A percentile compares a stretch with the other conserved stretches of the same genome.
Conservation (phyloP, 2,797 vertebrate species). For the Lophotriccus pileatus region DNA sequence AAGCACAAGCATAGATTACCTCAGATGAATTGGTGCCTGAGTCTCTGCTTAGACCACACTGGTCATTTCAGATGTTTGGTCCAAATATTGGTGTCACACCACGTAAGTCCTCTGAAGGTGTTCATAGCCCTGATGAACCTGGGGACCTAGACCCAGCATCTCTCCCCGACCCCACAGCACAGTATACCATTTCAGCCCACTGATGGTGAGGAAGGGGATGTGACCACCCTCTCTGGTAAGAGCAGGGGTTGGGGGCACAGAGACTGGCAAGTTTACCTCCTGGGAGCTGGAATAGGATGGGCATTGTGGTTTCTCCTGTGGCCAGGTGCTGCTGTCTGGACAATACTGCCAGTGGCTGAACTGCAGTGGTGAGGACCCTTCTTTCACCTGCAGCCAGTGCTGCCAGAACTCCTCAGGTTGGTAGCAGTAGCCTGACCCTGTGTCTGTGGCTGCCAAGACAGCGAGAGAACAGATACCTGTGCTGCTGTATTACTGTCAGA, state of each 20-base stretch:
- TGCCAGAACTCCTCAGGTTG: neutral
- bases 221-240: neutral
- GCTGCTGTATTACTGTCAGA: neutral
- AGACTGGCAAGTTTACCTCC: neutral
- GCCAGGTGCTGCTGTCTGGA: neutral
- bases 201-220: neutral
- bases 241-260: fast-evolving
- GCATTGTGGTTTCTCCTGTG: too few relatives aligned
- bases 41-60: neutral
- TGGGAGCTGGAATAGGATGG: neutral
- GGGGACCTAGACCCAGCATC: neutral
- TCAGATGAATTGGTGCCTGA: neutral
- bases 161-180: fast-evolving
- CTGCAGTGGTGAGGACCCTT: too few relatives aligned
- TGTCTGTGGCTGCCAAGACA: neutral
- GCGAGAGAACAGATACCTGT: neutral
- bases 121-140: neutral
- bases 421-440: neutral
- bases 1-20: neutral
- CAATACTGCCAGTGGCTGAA: neutral
- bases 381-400: fast-evolving
- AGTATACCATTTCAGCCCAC: neutral
- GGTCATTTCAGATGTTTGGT: neutral
- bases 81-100: neutral
- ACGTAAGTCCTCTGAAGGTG: neutral